Conservation (phyloP, 1,140 invertebrate genomes). For the Nasonia longicornis region DNA sequence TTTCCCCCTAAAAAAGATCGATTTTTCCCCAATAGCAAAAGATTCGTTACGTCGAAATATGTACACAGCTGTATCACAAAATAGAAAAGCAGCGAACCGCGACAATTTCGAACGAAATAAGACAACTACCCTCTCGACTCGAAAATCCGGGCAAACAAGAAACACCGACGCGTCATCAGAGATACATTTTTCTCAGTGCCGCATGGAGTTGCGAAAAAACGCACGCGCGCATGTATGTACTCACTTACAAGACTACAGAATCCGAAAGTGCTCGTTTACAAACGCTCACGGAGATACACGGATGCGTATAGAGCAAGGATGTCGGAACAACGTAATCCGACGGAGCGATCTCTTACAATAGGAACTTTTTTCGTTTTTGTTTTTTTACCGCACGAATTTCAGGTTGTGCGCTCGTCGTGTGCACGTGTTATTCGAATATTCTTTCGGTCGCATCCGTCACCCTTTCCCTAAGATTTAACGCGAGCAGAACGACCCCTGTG, state of each 20-base stretch:
- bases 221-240: neutral
- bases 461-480: slow-evolving; percentile 41
- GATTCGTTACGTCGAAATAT: neutral
- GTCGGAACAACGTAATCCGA: slow-evolving; percentile 11
- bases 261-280: slow-evolving; percentile 37
- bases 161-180: neutral
- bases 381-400: neutral
- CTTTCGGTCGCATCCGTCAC: slow-evolving; percentile 40
- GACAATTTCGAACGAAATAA: neutral
- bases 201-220: neutral
- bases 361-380: slow-evolving; percentile 33
- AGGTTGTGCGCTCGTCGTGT: neutral
- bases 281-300: slow-evolving; percentile 33
- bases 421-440: neutral
- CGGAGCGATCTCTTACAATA: slow-evolving; percentile 24
- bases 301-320: slow-evolving; percentile 18
- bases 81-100: slow-evolving; percentile 8
- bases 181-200: slow-evolving; percentile 33
- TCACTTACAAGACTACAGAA: slow-evolving; percentile 34
- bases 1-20: neutral
- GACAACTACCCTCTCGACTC: neutral
- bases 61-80: neutral
- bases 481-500: slow-evolving; percentile 1
- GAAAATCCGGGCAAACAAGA: neutral
- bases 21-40: neutral